Percentiles rank a stretch among this genome's conserved stretches.
Conservation (phyloP, 2,888 invertebrate species). For the Amphipyra tragopoginis region DNA sequence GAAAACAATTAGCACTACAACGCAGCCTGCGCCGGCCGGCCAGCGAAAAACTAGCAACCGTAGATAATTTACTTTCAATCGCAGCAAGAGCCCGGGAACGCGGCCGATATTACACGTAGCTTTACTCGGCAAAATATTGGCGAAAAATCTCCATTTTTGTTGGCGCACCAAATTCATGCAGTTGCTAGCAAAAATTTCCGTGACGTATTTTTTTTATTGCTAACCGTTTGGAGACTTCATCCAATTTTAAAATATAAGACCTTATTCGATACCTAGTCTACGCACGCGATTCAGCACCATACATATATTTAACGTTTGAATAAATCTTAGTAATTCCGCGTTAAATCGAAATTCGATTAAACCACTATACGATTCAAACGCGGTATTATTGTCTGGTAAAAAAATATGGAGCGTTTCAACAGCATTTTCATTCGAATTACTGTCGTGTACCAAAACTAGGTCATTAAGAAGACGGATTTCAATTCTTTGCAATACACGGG, state of each 20-base stretch:
- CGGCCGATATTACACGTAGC: slow-evolving; percentile 71
- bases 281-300: neutral
- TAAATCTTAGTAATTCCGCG: slow-evolving; percentile 1
- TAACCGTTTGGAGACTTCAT: slow-evolving; percentile 46
- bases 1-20: slow-evolving; percentile 76
- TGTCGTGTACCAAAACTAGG: slow-evolving; percentile 41
- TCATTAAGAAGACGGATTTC: slow-evolving; percentile 52
- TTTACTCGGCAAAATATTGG: slow-evolving; percentile 67
- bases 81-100: slow-evolving; percentile 64
- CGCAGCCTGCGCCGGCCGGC: slow-evolving; percentile 58
- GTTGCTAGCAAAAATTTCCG: slow-evolving; percentile 46
- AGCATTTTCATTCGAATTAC: slow-evolving; percentile 21
- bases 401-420: slow-evolving; percentile 2
- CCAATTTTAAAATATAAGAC: slow-evolving; percentile 38
- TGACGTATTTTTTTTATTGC: slow-evolving; percentile 46
- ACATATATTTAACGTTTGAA: slow-evolving; percentile 2
- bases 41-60: slow-evolving; percentile 67
- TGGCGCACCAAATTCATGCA: slow-evolving; percentile 54
- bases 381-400: neutral
- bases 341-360: slow-evolving; percentile 8
- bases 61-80: slow-evolving; percentile 82
- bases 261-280: slow-evolving; percentile 9
- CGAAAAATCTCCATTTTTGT: slow-evolving; percentile 61
- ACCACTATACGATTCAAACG: neutral
- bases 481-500: slow-evolving; percentile 56